Base-by-base conservation (phyloP, 2,888 invertebrate genomes). In the Microplitis manilae region DNA sequence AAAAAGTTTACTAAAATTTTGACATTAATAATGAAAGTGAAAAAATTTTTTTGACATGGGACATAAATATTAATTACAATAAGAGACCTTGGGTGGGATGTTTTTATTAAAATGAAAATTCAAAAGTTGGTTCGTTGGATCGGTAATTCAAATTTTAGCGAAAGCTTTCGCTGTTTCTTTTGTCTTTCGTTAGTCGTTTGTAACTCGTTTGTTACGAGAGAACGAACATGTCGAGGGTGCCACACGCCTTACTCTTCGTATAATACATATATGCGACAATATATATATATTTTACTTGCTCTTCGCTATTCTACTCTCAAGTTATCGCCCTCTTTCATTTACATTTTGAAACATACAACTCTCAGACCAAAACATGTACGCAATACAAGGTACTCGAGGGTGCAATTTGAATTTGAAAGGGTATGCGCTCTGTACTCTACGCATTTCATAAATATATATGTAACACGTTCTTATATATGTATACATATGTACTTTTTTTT, bases 281-380 rank as follows among this genome's bases (percentile, higher is more conserved):
- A 50, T 30, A 30, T 20, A 70, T 20, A 30, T 9, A 20, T 6
- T 8, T 20, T 50, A 50, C 50, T 50, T 50, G 50, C 50, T 50
- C 50, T 50, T 50, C 50, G 30, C 30, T 30, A 30, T 30, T 70
- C 60, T n/a, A 59, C 70, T 50, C 50, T 15, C 41, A 59, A 68
- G 13, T 59, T 75, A 75, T 69, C 59, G 38, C 71, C 60, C 68
- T 59, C 67, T 71, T 67, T 67, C 67, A 76, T 76, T 76, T 76
- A 76, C 71, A 76, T 71, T 60, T 30, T 30, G 30, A 30, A 30
- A 30, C 50, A 50, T 8, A 50, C 50, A 41, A 41, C 41, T 65
- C 38, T 71, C 65, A 64, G 40, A 30, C 41, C 30, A 70, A 64
- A 50, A 69, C 60, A 39, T 75, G 65, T 50, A 75, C 8, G 39